Base-by-base conservation (phyloP, 1,140 invertebrate genomes). In the Temnothorax nylanderi region DNA sequence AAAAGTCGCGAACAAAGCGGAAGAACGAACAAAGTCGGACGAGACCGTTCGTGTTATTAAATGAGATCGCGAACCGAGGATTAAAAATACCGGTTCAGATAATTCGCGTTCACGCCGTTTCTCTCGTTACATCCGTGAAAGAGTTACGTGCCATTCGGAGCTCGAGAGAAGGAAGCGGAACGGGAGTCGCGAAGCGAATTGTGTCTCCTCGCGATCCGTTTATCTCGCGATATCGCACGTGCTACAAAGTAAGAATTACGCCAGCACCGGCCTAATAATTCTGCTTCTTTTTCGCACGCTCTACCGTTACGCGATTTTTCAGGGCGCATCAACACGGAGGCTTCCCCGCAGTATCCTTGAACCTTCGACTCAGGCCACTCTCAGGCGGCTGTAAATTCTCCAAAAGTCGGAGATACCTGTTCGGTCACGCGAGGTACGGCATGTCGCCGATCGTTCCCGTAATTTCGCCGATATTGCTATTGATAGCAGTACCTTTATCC, bases 301-400 rank as follows among this genome's bases (percentile, higher is more conserved):
- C 18, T 75, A 32, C 32, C 32, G 26, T 49, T 41, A 41, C 16
- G 34, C 18, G 32, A 32, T 32, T 85, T 85, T 65, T 85, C n/a
- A 78, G 37, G 13, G 18, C 5, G 18, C 49, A 10, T 34, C 21
- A 69, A 58, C 41, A 21, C 26, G 26, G 26, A 44, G n/a, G 16
- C 3, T 76, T 85, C 60, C 60, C 90, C 56, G 92, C 92, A 92
- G 91, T 90, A 88, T 80, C 92, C 92, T 92, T 92, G 92, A 91
- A 91, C 88, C 88, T 84, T 92, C 72, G 77, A 85, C 85, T 91
- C 47, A 16, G 47, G 18, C 6, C 13, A 11, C 44, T 37, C 13
- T 58, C 21, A n/a, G 26, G 2, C 37, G n/a, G 47, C 26, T 86
- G 69, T 44, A 87, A 88, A 89, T 88, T 58, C 62, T n/a, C 60